Base-by-base conservation (phyloP, 2,888 invertebrate species). In the Aphodius granarius region DNA sequence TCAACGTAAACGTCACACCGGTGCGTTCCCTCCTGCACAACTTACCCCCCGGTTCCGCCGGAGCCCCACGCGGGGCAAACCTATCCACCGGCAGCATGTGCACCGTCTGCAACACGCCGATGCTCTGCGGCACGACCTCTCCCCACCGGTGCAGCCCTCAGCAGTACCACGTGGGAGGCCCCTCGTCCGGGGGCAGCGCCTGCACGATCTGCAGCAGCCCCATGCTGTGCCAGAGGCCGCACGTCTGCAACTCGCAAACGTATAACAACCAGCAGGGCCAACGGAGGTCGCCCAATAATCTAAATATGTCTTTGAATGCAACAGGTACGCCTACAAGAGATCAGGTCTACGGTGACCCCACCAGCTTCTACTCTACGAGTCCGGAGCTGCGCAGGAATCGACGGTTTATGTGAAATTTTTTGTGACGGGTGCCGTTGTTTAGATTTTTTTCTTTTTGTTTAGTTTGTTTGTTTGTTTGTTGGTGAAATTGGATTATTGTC, bases 281-380 rank as follows among this genome's bases (percentile, higher is more conserved):
- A 5, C 20, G 72, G 9, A 23, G 19, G 22, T 23, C 68, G 15
- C n/a, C 68, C 2, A 22, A n/a, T 15, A 63, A 23, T 6, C 17
- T 70, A 68, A 74, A 66, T 20, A 62, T 63, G 16, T 17, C 65
- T 63, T 71, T 73, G 21, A 75, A 63, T 72, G 66, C 71, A 6
- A 18, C 43, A 43, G 62, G 17, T 19, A 19, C 43, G 43, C 43
- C 43, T 3, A 43, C 43, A 9, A 63, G 81, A 71, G 84, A 85
- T 75, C 85, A 86, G 0, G 82, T 85, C 3, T 86, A 85, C 77
- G 86, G 86, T n/a, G 86, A 86, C 79, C 82, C 83, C 1, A 84
- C 81, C 78, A 82, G 79, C 17, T 86, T 85, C 78, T 84, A 84
- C 75, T 81, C 79, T 71, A 81, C 81, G 6, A 86, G 83, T 80